Conservation (phyloP, 1,140 invertebrate species). For the Drosophila repletoides region DNA sequence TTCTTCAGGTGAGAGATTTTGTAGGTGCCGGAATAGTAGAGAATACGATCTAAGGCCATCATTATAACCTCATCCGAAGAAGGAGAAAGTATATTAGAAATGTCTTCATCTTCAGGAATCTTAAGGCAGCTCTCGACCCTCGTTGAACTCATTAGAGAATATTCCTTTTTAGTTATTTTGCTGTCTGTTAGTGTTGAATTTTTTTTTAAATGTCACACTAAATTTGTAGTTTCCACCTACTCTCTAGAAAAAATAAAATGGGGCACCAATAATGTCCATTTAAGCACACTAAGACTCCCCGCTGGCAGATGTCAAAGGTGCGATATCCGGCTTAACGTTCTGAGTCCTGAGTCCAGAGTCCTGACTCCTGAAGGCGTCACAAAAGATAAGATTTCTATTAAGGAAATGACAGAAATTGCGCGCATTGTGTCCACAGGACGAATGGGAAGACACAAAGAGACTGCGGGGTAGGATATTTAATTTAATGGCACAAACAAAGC, state of each 20-base stretch:
- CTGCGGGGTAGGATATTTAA: conserved; percentile 67
- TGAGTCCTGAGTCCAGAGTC: background rate
- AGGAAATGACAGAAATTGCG: conserved; percentile 77
- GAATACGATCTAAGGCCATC: conserved; percentile 38
- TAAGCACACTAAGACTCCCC: conserved; percentile 16
- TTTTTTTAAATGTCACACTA: conserved; percentile 4
- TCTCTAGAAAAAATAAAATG: background rate
- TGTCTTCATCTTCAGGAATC: background rate
- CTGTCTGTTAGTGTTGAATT: background rate
- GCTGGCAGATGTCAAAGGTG: conserved; percentile 76
- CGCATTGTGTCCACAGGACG: conserved; percentile 54
- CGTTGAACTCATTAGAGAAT: conserved; percentile 11
- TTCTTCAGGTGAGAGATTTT: conserved; percentile 15
- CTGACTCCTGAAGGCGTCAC: conserved; percentile 38
- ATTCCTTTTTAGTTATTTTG: background rate
- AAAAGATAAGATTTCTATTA: conserved; percentile 82
- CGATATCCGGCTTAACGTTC: conserved; percentile 70
- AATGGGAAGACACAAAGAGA: conserved; percentile 29
- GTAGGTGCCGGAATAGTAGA: conserved; percentile 34
- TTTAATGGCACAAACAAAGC: conserved; percentile 77
- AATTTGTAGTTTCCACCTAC: background rate
- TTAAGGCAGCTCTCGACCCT: background rate
- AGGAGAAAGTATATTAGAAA: conserved; percentile 9
- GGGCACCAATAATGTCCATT: conserved; percentile 26
- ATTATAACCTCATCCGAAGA: conserved; percentile 59